Base-by-base conservation (phyloP, 2,888 invertebrate genomes). In the Lottia gigantea region DNA sequence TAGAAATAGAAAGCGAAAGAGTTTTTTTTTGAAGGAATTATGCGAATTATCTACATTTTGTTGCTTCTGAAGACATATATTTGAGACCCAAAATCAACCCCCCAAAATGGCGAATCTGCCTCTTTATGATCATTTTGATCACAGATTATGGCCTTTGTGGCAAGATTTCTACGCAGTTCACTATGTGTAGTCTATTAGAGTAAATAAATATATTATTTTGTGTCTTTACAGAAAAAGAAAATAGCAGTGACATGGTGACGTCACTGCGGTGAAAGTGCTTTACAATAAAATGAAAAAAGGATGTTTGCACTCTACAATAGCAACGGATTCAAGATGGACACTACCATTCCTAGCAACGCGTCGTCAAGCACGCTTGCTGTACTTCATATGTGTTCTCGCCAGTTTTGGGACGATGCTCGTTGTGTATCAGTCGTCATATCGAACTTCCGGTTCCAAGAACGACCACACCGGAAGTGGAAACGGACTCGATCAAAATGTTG, bases 361-460 rank as follows among this genome's bases (percentile, higher is more conserved):
- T 55, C 55, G 55, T 19, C 55, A 55, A 55, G 55, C 55, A 23
- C 55, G 55, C 11, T 23, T 55, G 19, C 0, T 55, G 55, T 55
- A 55, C 55, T 11, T 55, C 19, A 11, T 55, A 23, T 55, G 55
- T 55, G 8, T 55, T 2, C 55, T 55, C 12, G 23, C 19, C 8
- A 55, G 55, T 55, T 55, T 55, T 55, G 55, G 11, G 19, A 23
- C 55, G 19, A 55, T 55, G 55, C 55, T 55, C 23, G 19, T 55
- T 11, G 55, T 23, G 55, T 55, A 55, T 55, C 23, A 19, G 11
- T 23, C 55, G 0, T 19, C 55, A 55, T 55, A 19, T 55, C 55
- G 55, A 14, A 55, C 19, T 23, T 11, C 55, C 2, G 40, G 40
- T 40, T 40, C 40, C 2, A 40, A 40, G 40, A 11, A 6, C 40